These are phyloP conservation scores for Grallaria varia DNA, from an alignment of 2,113 vertebrate species.

Conservation along the genomic window DNA sequence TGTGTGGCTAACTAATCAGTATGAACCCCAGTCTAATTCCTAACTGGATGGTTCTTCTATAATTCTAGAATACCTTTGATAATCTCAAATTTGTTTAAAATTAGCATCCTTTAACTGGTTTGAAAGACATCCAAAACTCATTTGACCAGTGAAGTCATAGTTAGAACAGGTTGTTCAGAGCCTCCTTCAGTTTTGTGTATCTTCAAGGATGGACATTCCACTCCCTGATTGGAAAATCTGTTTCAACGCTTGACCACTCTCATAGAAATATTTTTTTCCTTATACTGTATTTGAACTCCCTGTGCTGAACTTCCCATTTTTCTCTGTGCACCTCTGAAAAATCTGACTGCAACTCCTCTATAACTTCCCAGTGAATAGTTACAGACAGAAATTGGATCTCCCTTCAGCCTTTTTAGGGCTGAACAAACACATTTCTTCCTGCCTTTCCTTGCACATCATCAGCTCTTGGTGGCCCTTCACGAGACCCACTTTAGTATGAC, in stretches of 20 bases:
- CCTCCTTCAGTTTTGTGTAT: neutral
- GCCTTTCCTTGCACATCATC: neutral
- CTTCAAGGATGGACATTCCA: neutral
- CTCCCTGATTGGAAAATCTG: neutral
- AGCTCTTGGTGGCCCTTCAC: neutral
- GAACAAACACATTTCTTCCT: neutral
- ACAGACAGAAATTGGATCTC: neutral
- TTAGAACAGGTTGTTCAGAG: neutral
- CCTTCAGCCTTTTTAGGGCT: neutral
- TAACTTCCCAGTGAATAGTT: neutral
- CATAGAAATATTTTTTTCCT: neutral
- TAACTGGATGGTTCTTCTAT: neutral
- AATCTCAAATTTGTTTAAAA: neutral
- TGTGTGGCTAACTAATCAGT: neutral
- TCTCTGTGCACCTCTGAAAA: neutral
- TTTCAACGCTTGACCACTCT: neutral
- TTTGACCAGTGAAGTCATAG: neutral
- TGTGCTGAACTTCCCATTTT: neutral
- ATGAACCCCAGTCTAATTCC: neutral
- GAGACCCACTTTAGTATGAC: neutral
- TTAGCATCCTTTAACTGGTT: neutral
- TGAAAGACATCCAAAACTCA: neutral
- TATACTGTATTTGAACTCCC: neutral
- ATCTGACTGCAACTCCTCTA: neutral
- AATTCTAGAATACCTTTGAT: neutral